Evolutionary conservation across 2,797 vertebrate genomes (phyloP), one percentile per base, ranked within the genome.

Genomic region (Glyptemys insculpta): DNA sequence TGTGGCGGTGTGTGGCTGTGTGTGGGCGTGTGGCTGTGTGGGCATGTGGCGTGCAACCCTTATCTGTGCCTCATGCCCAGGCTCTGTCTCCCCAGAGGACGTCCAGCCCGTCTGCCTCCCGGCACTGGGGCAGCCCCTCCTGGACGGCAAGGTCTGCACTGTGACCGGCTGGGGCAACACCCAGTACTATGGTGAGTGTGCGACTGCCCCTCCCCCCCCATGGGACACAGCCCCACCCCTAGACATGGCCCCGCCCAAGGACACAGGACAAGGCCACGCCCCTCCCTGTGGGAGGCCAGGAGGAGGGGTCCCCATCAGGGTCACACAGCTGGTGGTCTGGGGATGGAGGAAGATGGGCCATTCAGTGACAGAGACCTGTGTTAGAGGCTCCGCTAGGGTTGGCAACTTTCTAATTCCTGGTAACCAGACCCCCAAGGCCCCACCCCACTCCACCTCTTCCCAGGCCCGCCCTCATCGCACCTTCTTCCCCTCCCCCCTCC

Each of bases 151-250:
- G 94, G 97, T 99, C 79, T 99, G 99, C 79, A 99, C 98, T 0
- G 99, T 99, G 31, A 99, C 99, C 0, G 99, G 99, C 83, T 99
- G 99, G 99, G 99, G 99, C 83, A 99, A 99, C 84, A 98, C 99
- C 0, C 98, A 98, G 86, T 99, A 99, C 95, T 99, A 99, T 2
- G 99, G 99, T 99, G 94, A 98, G 98, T 81, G n/a, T 95, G n/a
- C 10, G 37, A 31, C 37, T n/a, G 31, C 23, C 8, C 25, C 37
- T 44, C 19, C 10, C 11, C 4, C 14, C 3, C 49, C 29, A 3
- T 2, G 12, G 72, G 41, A 15, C 19, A 68, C 10, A n/a, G n/a
- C 65, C n/a, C n/a, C 21, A 19, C n/a, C 19, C n/a, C n/a, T 2
- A 19, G 34, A 8, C 34, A 65, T 8, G 34, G 34, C 25, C 18